These are phyloP conservation scores for Drosophila pandora DNA, from an alignment of 1,140 invertebrate species.

Conservation along the genomic window DNA sequence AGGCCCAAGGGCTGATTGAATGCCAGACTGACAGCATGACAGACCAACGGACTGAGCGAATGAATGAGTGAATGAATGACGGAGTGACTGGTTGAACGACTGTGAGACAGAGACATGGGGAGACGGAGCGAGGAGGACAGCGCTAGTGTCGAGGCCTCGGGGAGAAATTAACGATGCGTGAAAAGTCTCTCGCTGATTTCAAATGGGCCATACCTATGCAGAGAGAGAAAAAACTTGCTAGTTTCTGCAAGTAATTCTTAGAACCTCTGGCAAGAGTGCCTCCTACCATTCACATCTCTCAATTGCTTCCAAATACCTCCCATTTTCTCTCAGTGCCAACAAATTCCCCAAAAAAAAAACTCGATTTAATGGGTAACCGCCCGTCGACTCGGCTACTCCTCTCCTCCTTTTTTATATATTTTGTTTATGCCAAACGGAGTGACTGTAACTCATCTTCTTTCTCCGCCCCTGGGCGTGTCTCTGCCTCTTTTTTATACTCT, in stretches of 20 bases:
- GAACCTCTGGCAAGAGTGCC: too few species aligned
- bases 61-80: slow-evolving; percentile 53
- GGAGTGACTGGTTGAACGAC: slow-evolving; percentile 10
- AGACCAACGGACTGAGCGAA: slow-evolving; percentile 22
- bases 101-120: slow-evolving; percentile 17
- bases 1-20: slow-evolving; percentile 8
- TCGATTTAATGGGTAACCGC: not conserved
- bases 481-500: slow-evolving; percentile 24
- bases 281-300: too few species aligned
- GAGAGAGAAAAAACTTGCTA: not conserved
- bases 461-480: slow-evolving; percentile 19
- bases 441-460: slow-evolving; percentile 4
- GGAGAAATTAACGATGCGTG: slow-evolving; percentile 80
- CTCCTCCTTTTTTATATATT: slow-evolving; percentile 1
- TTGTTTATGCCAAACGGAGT: slow-evolving; percentile 15
- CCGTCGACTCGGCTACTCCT: slow-evolving; percentile 1
- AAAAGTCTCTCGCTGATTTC: slow-evolving; percentile 70
- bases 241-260: not conserved
- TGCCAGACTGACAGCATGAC: slow-evolving; percentile 7
- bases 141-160: slow-evolving; percentile 56
- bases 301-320: too few species aligned
- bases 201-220: slow-evolving; percentile 25
- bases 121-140: slow-evolving; percentile 5
- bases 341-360: not conserved
- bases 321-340: slow-evolving; percentile 2